Evolutionary conservation across 2,113 vertebrate genomes (phyloP), one percentile per base, ranked within the genome.

Genomic region (Carassius carassius): DNA sequence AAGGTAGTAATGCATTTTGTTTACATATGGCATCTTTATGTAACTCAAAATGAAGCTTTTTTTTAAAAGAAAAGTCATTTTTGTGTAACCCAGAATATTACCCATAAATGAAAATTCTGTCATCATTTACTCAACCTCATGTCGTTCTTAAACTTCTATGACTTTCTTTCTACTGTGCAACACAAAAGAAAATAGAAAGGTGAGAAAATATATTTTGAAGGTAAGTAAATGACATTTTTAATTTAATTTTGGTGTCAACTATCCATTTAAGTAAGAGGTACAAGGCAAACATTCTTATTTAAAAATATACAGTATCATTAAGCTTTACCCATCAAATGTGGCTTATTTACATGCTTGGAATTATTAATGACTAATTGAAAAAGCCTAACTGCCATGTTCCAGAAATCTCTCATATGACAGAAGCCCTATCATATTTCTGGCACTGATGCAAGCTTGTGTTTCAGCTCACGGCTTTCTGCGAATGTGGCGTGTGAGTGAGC

Each of bases 401-500:
- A 74, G 69, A 70, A 70, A 65, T 60, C 78, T 63, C 65, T 47
- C 67, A 62, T 74, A 70, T 74, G 29, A 70, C 37, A 85, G 51
- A 80, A 79, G 67, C 37, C 51, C 35, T 70, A 70, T 82, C 81
- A 23, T 54, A 82, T 82, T 82, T 82, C 81, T 58, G 25, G 60
- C 44, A 51, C 44, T 81, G 79, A 49, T 81, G 79, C 23, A 7
- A 54, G 62, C 44, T 81, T 69, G 79, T 51, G 62, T 81, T 81
- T 54, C 79, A 81, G 62, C 32, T 73, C 81, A 79, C 17, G 7
- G 65, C 78, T 67, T 23, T 81, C 35, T 67, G 4, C 14, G 65
- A 87, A 91, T 92, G 92, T 91, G 90, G 92, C 87, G 90, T 92
- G 90, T 85, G 92, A 93, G 91, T 92, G 90, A 90, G 92, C 89